phyloP scores from a whole-genome alignment of 2,113 vertebrate genomes.

The Canis aureus region DNA sequence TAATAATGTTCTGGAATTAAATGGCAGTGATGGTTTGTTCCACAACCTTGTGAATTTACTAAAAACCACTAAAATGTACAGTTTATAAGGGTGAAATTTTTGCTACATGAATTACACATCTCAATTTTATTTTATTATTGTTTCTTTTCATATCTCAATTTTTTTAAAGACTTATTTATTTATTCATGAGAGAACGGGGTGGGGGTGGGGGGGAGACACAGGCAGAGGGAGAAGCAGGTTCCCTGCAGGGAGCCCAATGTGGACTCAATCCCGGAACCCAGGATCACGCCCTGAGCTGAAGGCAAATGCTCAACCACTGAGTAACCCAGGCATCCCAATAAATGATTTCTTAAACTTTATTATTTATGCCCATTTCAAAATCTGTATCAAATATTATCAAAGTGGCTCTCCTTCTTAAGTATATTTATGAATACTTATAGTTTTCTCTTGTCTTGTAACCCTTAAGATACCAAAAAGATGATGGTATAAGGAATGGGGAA shows the following conservation, averaged over 20 bases:
- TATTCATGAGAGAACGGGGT: no score
- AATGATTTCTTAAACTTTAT: constrained; percentile 16
- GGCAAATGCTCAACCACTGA: no score
- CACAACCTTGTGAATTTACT: not conserved
- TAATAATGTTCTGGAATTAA: constrained; percentile 7
- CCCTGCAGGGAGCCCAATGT: no score
- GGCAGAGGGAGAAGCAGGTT: no score
- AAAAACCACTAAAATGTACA: not conserved
- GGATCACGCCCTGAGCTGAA: no score
- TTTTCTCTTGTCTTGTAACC: constrained; percentile 56
- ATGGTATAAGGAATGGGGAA: constrained; percentile 18
- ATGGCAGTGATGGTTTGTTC: not conserved
- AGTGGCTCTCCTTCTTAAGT: constrained; percentile 1
- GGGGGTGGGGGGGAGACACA: no score
- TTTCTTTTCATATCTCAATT: no score
- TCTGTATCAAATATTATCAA: not conserved
- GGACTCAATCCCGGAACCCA: no score
- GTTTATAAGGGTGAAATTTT: constrained; percentile 34
- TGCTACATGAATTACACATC: not conserved
- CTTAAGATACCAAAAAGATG: constrained; percentile 60
- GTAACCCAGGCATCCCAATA: not conserved
- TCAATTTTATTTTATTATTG: not conserved
- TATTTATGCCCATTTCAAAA: constrained; percentile 52
- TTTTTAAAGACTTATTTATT: no score
- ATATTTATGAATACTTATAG: constrained; percentile 32